These are phyloP conservation scores for Cladorhizidae sp. DNA, from an alignment of 37 sponge, comb jelly and placozoan genomes.

Conservation along the genomic window DNA sequence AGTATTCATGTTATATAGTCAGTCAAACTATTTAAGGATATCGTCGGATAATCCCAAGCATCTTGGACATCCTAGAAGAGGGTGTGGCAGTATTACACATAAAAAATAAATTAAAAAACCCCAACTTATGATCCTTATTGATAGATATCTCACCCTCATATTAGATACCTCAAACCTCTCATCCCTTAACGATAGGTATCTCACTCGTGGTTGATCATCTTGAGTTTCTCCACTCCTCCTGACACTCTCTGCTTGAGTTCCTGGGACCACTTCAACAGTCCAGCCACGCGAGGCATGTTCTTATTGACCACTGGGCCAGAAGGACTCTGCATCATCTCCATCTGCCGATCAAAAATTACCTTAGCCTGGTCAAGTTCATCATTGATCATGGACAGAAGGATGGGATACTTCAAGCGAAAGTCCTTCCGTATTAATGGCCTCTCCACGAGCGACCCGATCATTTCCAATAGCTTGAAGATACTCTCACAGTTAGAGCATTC, in stretches of 20 bases:
- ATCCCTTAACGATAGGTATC: not conserved
- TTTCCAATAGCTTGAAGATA: constrained; percentile 91
- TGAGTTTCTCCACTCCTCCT: constrained; percentile 66
- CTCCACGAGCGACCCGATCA: constrained; percentile 90
- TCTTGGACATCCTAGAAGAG: too few species aligned
- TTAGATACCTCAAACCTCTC: too few species aligned
- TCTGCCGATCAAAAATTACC: constrained; percentile 82
- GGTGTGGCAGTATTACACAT: too few species aligned
- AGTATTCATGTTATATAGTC: too few species aligned
- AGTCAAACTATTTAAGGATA: too few species aligned
- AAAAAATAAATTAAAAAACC: not conserved
- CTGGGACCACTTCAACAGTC: constrained; percentile 87
- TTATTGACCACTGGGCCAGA: constrained; percentile 77
- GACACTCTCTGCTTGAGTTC: constrained; percentile 84
- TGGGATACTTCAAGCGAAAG: constrained; percentile 89
- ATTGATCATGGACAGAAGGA: constrained; percentile 75
- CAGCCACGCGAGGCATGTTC: constrained; percentile 97
- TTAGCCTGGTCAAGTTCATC: constrained; percentile 87
- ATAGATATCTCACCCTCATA: not conserved
- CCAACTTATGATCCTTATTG: too few species aligned
- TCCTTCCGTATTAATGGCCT: constrained; percentile 81
- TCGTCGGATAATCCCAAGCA: too few species aligned
- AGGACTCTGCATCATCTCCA: constrained; percentile 33
- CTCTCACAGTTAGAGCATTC: constrained; percentile 87
- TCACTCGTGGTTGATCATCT: constrained; percentile 78